Conservation (phyloP, 2,888 invertebrate species). For the Geophilus truncorum region DNA sequence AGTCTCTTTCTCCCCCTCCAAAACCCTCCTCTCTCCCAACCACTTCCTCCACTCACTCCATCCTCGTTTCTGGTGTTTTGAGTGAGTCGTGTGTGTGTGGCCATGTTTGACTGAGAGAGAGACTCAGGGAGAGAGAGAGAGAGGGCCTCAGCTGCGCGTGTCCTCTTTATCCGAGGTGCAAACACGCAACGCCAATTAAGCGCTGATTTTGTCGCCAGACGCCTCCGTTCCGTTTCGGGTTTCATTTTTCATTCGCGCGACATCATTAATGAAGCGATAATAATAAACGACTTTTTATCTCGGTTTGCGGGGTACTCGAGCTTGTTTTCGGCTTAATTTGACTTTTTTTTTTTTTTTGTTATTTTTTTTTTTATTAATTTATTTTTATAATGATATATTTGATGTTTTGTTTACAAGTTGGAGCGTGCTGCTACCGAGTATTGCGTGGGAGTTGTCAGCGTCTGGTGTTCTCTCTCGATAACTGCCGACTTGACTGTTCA, state of each 20-base stretch:
- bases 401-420: background rate
- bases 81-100: slow-evolving; percentile 22
- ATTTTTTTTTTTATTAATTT: background rate
- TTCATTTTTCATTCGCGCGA: slow-evolving; percentile 37
- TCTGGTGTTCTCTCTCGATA: background rate
- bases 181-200: slow-evolving; percentile 36
- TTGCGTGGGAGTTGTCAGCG: background rate
- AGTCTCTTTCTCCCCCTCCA: background rate
- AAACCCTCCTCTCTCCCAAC: background rate
- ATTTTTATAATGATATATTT: background rate
- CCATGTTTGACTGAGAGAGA: background rate
- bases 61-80: background rate
- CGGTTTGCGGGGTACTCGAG: background rate
- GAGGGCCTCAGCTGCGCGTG: slow-evolving; percentile 32
- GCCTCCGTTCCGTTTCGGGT: slow-evolving; percentile 23
- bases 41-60: background rate
- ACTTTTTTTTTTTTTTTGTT: background rate
- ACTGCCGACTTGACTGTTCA: background rate
- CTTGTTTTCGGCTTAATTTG: background rate
- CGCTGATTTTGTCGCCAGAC: slow-evolving; percentile 35
- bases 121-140: background rate
- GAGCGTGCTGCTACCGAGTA: background rate
- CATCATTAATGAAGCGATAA: slow-evolving; percentile 37
- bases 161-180: slow-evolving; percentile 32
- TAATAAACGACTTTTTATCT: slow-evolving; percentile 29